A percentile compares a stretch with the other conserved stretches of the same genome.
These are phyloP conservation scores for Drosophila persimilis DNA, from an alignment of 1,140 invertebrate genomes.

Conservation along the genomic window DNA sequence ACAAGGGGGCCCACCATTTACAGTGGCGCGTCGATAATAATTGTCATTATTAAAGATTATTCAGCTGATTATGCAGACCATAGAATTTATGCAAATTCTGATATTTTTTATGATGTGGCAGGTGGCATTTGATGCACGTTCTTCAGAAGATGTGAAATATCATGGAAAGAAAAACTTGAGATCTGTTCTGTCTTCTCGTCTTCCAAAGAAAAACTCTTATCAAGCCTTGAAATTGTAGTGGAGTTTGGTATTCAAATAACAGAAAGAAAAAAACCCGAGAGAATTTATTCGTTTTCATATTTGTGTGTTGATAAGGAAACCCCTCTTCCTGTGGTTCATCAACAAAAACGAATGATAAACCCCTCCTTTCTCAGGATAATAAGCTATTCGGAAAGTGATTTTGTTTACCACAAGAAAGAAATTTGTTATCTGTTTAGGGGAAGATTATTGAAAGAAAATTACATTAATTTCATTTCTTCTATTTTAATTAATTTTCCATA, in stretches of 20 bases:
- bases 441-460: too few relatives aligned
- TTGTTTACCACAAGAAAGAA: too few relatives aligned
- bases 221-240: background rate
- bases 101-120: slow-evolving; percentile 50
- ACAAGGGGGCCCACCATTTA: slow-evolving; percentile 32
- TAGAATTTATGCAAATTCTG: slow-evolving; percentile 46
- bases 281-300: background rate
- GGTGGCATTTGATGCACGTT: slow-evolving; percentile 22
- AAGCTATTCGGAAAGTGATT: too few relatives aligned
- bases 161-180: background rate
- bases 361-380: background rate
- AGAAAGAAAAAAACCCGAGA: background rate
- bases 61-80: slow-evolving; percentile 25
- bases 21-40: slow-evolving; percentile 61
- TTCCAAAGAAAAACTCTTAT: slow-evolving; percentile 33
- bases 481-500: too few relatives aligned
- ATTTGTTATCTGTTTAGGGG: too few relatives aligned
- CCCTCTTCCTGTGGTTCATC: slow-evolving; percentile 16
- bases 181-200: background rate
- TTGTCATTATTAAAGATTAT: slow-evolving; percentile 60
- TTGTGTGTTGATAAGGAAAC: slow-evolving; percentile 30
- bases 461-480: too few relatives aligned
- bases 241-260: slow-evolving; percentile 24
- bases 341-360: slow-evolving; percentile 5
- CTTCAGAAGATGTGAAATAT: background rate